Conservation (phyloP, 23 tunicate genomes). For the Trididemnum clinides region DNA sequence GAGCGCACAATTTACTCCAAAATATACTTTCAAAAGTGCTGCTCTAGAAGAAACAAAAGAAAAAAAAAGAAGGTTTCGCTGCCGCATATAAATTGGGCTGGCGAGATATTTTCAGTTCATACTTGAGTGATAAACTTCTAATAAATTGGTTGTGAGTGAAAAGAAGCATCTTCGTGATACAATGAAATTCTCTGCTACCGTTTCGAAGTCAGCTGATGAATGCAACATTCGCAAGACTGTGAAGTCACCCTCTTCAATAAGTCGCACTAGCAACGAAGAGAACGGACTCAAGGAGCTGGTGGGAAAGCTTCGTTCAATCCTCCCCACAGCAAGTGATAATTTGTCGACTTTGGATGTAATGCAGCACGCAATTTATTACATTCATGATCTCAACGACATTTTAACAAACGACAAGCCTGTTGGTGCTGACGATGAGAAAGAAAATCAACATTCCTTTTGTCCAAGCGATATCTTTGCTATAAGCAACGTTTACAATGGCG, state of each 20-base stretch:
- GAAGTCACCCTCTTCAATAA: conserved; percentile 13
- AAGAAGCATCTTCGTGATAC: background rate
- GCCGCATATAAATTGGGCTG: background rate
- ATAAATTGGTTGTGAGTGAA: background rate
- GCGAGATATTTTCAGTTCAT: background rate
- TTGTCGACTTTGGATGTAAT: conserved; percentile 25
- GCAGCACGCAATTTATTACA: conserved; percentile 46
- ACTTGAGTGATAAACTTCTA: background rate
- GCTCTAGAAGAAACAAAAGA: background rate
- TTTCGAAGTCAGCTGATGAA: background rate
- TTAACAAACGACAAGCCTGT: conserved; percentile 1
- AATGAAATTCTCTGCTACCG: background rate
- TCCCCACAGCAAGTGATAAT: conserved; percentile 8
- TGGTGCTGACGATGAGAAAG: conserved; percentile 39
- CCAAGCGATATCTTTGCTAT: conserved; percentile 19
- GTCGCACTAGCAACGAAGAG: conserved; percentile 25
- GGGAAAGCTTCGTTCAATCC: conserved; percentile 30
- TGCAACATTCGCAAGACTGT: conserved; percentile 7
- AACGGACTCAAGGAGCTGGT: conserved; percentile 41
- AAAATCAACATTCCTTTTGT: conserved; percentile 39
- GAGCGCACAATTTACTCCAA: background rate
- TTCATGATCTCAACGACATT: conserved; percentile 58
- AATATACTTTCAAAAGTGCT: background rate
- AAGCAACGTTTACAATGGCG: conserved; percentile 20
- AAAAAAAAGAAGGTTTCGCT: background rate